These are phyloP conservation scores for Anaspis maculata DNA, from an alignment of 2,888 invertebrate genomes.

Conservation along the genomic window DNA sequence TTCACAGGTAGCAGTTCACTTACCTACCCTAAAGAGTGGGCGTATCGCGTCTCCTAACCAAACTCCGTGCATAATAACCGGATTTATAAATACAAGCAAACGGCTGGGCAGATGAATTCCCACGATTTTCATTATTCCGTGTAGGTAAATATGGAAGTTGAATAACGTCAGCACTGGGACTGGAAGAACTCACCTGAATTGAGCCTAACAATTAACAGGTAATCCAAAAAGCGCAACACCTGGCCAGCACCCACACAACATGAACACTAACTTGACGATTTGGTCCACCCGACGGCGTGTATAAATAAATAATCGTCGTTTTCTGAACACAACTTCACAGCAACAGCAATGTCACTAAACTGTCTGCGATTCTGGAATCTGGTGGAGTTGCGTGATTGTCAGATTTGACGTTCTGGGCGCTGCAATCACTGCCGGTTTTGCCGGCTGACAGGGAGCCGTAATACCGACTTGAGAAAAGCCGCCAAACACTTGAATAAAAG, in stretches of 20 bases:
- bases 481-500: too few relatives aligned
- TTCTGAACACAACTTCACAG: constrained; percentile 5
- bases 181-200: constrained; percentile 7
- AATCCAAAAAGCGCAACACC: constrained; percentile 1
- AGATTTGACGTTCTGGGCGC: too few relatives aligned
- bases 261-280: constrained; percentile 1
- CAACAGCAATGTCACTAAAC: constrained; percentile 12
- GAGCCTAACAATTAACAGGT: not conserved
- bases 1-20: constrained; percentile 24
- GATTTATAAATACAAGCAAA: constrained; percentile 7
- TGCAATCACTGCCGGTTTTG: too few relatives aligned
- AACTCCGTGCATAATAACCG: constrained; percentile 10
- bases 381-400: too few relatives aligned
- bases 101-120: not conserved
- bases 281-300: constrained; percentile 3
- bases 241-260: constrained; percentile 5
- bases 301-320: constrained; percentile 8
- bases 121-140: constrained; percentile 8
- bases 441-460: too few relatives aligned
- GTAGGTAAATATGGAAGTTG: constrained; percentile 9
- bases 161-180: constrained; percentile 9
- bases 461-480: too few relatives aligned
- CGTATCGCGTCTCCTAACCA: too few relatives aligned
- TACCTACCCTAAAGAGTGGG: constrained; percentile 25
- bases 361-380: constrained; percentile 5